Percentiles rank a stretch among this genome's conserved stretches.
Conservation (phyloP, 2,113 vertebrate species). For the Theristicus caerulescens region DNA sequence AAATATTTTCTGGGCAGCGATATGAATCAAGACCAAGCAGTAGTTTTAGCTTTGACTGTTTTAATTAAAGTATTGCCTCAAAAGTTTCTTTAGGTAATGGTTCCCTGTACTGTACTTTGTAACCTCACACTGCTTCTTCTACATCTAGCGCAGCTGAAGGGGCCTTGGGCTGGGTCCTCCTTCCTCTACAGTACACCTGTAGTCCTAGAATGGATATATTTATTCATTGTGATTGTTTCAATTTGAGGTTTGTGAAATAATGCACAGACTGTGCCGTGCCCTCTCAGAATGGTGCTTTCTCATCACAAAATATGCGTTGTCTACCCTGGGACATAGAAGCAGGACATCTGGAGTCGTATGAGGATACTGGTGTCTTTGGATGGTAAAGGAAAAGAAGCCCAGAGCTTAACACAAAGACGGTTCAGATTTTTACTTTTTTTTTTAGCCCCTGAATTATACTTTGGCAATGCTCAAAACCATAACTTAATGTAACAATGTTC, state of each 20-base stretch:
- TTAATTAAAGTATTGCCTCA: neutral
- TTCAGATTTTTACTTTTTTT: neutral
- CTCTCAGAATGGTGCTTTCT: neutral
- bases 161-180: neutral
- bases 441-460: neutral
- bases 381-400: neutral
- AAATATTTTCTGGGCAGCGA: neutral
- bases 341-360: neutral
- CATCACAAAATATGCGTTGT: neutral
- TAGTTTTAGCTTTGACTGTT: neutral
- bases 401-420: neutral
- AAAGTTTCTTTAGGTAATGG: neutral
- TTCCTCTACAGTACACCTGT: neutral
- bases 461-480: neutral
- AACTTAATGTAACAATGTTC: neutral
- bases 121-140: neutral
- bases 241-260: neutral
- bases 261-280: neutral
- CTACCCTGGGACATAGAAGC: neutral
- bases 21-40: neutral
- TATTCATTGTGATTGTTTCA: neutral
- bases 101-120: neutral
- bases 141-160: neutral
- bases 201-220: neutral
- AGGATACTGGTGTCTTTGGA: neutral